A percentile compares a stretch with the other conserved stretches of the same genome.
Evolutionary conservation across 2,797 vertebrate genomes (phyloP).

Genomic region (Hozukius guyotensis): DNA sequence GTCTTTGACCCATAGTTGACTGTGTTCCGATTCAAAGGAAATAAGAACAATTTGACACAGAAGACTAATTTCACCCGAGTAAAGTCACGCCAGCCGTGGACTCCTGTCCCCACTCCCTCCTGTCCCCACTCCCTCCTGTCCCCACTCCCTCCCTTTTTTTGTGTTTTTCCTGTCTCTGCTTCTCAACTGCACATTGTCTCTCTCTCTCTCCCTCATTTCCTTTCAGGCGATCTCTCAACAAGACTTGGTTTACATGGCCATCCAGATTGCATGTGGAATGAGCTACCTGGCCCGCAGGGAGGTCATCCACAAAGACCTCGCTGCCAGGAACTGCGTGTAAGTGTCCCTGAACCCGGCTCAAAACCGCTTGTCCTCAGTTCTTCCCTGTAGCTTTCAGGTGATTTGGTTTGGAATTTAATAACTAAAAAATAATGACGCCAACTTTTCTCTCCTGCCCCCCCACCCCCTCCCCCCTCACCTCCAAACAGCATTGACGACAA

Average conservation of each 20-base stretch:
- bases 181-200: slow-evolving; percentile 11
- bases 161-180: slow-evolving; percentile 9
- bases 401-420: slow-evolving; percentile 20
- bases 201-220: slow-evolving; percentile 29
- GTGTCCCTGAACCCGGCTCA: slow-evolving; percentile 64
- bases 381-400: background rate
- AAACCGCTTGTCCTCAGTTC: background rate
- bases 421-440: background rate
- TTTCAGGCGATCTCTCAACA: slow-evolving; percentile 96
- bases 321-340: slow-evolving; percentile 98
- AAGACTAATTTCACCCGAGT: slow-evolving; percentile 5
- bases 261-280: slow-evolving; percentile 99
- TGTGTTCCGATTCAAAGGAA: slow-evolving; percentile 1
- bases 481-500: slow-evolving; percentile 92
- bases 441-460: background rate
- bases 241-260: slow-evolving; percentile 98
- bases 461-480: background rate
- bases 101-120: background rate
- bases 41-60: slow-evolving; percentile 29
- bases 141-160: background rate
- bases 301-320: slow-evolving; percentile 98
- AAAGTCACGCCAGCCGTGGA: background rate
- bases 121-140: background rate
- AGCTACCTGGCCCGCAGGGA: slow-evolving; percentile 96
- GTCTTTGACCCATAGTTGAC: background rate